These are phyloP conservation scores for Mesoclemmys tuberculata DNA, from an alignment of 2,113 vertebrate species.

Conservation along the genomic window DNA sequence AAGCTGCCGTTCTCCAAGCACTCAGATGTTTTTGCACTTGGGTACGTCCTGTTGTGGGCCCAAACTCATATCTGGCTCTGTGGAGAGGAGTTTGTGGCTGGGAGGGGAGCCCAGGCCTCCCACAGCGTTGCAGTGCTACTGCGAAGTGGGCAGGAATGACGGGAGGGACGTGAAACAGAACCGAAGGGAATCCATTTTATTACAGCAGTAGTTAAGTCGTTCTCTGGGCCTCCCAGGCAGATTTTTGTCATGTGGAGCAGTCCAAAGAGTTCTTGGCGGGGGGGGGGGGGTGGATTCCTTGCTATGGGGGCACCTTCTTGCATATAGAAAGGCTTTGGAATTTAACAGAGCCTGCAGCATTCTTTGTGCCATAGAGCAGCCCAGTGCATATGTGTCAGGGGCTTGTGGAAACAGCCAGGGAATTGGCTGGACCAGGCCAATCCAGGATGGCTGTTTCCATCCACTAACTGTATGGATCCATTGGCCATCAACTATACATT, in stretches of 20 bases:
- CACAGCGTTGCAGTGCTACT: accelerated
- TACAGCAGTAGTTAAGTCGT: background rate
- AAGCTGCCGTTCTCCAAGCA: slow-evolving; percentile 98
- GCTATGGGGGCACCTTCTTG: background rate
- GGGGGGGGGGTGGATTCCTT: background rate
- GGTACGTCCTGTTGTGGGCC: slow-evolving; percentile 76
- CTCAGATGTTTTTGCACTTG: slow-evolving; percentile 97
- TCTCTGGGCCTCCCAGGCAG: background rate
- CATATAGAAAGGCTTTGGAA: background rate
- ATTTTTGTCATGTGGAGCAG: background rate
- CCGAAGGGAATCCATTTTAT: background rate
- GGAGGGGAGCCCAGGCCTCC: accelerated
- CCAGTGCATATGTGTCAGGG: background rate
- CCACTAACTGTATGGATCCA: background rate
- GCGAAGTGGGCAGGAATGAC: background rate
- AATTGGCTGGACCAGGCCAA: background rate
- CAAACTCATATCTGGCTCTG: background rate
- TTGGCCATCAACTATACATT: background rate
- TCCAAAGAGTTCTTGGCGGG: background rate
- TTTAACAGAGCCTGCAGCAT: background rate
- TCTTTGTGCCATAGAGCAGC: background rate
- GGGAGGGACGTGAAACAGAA: background rate
- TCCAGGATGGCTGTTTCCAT: background rate
- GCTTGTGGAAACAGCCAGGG: background rate
- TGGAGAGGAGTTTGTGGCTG: background rate